Percentiles rank a stretch among this genome's conserved stretches.
Conservation (phyloP, 2,113 vertebrate species). For the Ondatra zibethicus region DNA sequence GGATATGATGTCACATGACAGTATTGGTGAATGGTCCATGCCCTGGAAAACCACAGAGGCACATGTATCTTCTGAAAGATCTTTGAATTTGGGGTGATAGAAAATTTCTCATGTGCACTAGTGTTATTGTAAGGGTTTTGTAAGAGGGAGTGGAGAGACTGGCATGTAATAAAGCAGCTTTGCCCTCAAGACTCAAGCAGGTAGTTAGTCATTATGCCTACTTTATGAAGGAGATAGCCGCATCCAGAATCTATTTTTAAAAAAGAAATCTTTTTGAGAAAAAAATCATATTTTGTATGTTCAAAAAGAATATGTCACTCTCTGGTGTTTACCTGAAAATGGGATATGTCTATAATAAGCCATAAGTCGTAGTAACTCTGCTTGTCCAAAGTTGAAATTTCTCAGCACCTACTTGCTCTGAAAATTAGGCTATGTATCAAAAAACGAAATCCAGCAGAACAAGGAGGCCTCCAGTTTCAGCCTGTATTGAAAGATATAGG, state of each 20-base stretch:
- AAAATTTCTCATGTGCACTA: conserved; percentile 7
- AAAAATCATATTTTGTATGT: conserved; percentile 36
- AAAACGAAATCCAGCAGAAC: conserved; percentile 72
- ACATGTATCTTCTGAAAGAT: neutral
- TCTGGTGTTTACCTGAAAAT: conserved; percentile 72
- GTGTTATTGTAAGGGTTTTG: neutral
- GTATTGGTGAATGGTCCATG: neutral
- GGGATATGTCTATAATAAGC: conserved; percentile 37
- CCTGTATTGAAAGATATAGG: conserved; percentile 76
- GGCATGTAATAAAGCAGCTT: neutral
- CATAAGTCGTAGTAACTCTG: conserved; percentile 46
- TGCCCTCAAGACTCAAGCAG: neutral
- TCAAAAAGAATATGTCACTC: conserved; percentile 66
- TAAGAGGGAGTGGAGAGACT: neutral
- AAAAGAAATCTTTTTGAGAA: neutral
- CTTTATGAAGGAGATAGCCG: conserved; percentile 19
- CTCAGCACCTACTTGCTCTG: conserved; percentile 53
- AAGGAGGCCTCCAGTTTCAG: conserved; percentile 71
- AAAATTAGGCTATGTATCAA: conserved; percentile 65
- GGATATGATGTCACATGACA: neutral
- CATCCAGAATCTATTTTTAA: conserved; percentile 25
- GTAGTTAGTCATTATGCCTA: neutral
- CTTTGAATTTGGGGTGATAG: neutral
- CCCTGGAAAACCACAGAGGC: neutral
- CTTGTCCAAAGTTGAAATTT: conserved; percentile 79